Conservation (phyloP, 2,797 vertebrate genomes). For the Hypotaenidia philippensis region DNA sequence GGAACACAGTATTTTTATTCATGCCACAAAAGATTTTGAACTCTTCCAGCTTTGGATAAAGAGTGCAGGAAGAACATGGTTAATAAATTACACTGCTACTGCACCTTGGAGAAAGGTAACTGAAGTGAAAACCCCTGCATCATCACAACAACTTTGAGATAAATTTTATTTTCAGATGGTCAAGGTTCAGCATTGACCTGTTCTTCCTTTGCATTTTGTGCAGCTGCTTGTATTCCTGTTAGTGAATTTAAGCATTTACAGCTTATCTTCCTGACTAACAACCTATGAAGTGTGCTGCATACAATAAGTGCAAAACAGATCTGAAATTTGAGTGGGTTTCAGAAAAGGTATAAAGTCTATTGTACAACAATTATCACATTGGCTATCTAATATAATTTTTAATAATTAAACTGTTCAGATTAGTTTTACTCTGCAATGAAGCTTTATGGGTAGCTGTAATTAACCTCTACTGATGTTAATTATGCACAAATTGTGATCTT, state of each 20-base stretch:
- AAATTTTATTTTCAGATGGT: neutral
- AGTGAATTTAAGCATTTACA: neutral
- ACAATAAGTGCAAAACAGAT: neutral
- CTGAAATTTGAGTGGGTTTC: neutral
- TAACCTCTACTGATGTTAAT: constrained; percentile 72
- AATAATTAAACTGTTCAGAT: constrained; percentile 61
- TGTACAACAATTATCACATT: neutral
- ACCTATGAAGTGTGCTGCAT: neutral
- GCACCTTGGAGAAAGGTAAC: neutral
- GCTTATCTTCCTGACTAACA: neutral
- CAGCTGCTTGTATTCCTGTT: neutral
- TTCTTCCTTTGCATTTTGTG: neutral
- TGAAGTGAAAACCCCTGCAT: neutral
- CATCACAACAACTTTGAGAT: neutral
- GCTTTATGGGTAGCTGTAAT: constrained; percentile 61
- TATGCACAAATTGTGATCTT: constrained; percentile 44
- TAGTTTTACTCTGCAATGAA: constrained; percentile 53
- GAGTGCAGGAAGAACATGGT: neutral
- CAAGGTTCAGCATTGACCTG: neutral
- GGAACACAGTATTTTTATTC: neutral
- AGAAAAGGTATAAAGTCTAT: neutral
- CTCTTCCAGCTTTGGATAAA: neutral
- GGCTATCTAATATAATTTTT: constrained; percentile 5
- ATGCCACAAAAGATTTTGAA: neutral
- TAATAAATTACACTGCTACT: neutral